Base-by-base conservation (phyloP, 2,888 invertebrate species). In the Phortica magna region DNA sequence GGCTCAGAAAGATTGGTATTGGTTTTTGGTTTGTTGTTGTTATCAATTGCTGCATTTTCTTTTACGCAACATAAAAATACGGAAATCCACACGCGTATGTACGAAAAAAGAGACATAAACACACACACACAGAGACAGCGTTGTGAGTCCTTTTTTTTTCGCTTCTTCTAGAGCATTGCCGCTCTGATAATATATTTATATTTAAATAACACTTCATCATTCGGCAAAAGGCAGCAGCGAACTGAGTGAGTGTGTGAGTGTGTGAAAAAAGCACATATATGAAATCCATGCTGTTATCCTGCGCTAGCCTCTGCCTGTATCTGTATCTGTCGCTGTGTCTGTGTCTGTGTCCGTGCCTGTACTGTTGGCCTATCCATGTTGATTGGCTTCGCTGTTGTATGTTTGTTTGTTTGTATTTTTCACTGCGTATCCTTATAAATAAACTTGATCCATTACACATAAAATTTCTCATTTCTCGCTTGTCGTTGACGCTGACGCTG, bases 171-270 rank as follows among this genome's bases (percentile, higher is more conserved):
- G 22, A 17, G 19, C 61, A 4, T 22, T 22, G 22, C 31, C 19
- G 10, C 22, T 22, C 19, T 68, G 87, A 87, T 85, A 85, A 85
- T 85, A 87, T 85, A 85, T 87, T 84, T 87, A 85, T 87, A 85
- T 85, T 85, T 85, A 85, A 85, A 87, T 85, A 85, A 83, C 85
- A 85, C 85, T 85, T 85, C 83, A 85, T 85, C 87, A 85, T 85
- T 83, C 81, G 77, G 80, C 78, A 73, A 73, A 73, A 43, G 67
- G 67, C 67, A 61, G 48, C 48, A 7, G 73, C 73, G n/a, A n/a
- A n/a, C 31, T 4, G 5, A 31, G 31, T 31, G 5, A 42, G 67
- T 5, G 39, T 9, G 41, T 10, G 22, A 41, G 67, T 42, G 22
- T n/a, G 14, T 5, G 10, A 67, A 42, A 12, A 67, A 41, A 41